A percentile compares a stretch with the other conserved stretches of the same genome.
Evolutionary conservation across 2,888 invertebrate genomes (phyloP).

Genomic region (Lydus trimaculatus): DNA sequence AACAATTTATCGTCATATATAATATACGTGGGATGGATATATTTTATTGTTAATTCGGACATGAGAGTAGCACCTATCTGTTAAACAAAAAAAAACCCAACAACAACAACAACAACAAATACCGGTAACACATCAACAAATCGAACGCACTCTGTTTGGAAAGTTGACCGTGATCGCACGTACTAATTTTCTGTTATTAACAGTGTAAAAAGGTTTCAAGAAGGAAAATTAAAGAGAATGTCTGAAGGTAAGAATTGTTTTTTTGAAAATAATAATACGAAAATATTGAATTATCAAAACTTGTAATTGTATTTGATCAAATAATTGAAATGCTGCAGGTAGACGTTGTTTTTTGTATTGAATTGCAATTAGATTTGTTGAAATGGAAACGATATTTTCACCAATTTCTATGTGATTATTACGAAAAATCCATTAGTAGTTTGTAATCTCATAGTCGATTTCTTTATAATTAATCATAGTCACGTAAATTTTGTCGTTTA

Average conservation of each 20-base stretch:
- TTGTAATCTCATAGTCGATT: too few relatives aligned
- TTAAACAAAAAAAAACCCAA: neutral
- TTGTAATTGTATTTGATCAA: too few relatives aligned
- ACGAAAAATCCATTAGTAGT: too few relatives aligned
- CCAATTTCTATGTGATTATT: too few relatives aligned
- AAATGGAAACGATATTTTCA: too few relatives aligned
- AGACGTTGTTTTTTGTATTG: too few relatives aligned
- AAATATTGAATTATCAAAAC: too few relatives aligned
- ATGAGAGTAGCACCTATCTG: neutral
- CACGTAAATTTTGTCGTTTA: too few relatives aligned
- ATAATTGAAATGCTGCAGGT: too few relatives aligned
- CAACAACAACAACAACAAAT: neutral
- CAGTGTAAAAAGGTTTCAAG: neutral
- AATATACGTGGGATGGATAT: neutral
- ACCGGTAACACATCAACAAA: neutral
- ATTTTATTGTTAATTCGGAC: neutral
- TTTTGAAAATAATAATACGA: too few relatives aligned
- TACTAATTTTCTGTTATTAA: neutral
- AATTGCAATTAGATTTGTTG: too few relatives aligned
- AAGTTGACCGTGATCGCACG: constrained; percentile 1
- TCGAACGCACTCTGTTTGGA: neutral
- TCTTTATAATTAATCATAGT: too few relatives aligned
- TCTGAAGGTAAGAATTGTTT: neutral
- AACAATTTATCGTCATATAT: neutral
- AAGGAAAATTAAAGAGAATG: neutral